Evolutionary conservation across 2,888 invertebrate species (phyloP), one percentile per base, ranked within the genome.

Genomic region (Polylopha cassiicola): DNA sequence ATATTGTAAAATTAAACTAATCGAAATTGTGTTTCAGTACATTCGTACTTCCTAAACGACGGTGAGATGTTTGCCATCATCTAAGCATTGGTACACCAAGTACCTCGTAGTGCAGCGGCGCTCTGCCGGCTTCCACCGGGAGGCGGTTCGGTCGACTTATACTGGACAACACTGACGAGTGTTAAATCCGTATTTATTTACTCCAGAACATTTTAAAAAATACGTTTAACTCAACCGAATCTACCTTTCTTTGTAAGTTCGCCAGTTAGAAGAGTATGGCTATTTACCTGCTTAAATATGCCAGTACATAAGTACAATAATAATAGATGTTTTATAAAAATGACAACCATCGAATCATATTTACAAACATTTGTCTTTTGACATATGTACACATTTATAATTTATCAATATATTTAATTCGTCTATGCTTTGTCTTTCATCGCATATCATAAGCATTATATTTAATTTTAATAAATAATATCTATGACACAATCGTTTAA

Each of bases 371-470:
- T n/a, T n/a, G n/a, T n/a, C n/a, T n/a, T n/a, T n/a, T n/a, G n/a
- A n/a, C n/a, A n/a, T n/a, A 6, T 13, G 27, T 39, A 33, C 28
- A 9, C 32, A 17, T 39, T 39, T 33, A 39, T 33, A 8, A 17
- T n/a, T 10, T 16, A 30, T 30, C 34, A 39, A 37, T 43, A 29
- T 39, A 23, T 28, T 24, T 31, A 38, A 42, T 29, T 34, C 46
- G 41, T 55, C 64, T 58, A 53, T 55, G 69, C 64, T 66, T 66
- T 65, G 71, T 70, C 71, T 64, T 65, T 61, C 65, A 64, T 61
- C 53, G 50, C 55, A 47, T 55, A 38, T 20, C 39, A 39, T 29
- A 43, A 31, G 32, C 20, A 14, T 21, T 39, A 36, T 21, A 29
- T 37, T 32, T 28, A 28, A 33, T 16, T 28, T 33, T 21, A 27